Base-by-base conservation (phyloP, 53 echinoderm and acorn worm genomes). In the Echinarachnius parma region DNA sequence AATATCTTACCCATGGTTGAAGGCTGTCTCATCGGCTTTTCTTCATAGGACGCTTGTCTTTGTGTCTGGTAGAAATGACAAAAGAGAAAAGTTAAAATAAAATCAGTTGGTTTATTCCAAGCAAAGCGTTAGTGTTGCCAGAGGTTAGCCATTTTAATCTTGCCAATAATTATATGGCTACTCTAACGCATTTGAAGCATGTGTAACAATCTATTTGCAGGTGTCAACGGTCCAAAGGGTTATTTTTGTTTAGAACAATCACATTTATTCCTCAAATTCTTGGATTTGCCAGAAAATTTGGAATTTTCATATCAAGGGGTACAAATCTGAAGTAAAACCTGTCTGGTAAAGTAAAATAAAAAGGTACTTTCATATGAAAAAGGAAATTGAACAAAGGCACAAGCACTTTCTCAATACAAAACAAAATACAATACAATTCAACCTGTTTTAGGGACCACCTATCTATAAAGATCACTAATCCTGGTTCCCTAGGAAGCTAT, bases 1-100 rank as follows among this genome's bases (percentile, higher is more conserved):
- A n/a, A 13, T 5, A 27, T 64, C 78, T 53, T 64, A 78, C 78
- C 78, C 20, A 78, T 78, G 10, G 78, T 64, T 11, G 64, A 39
- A 15, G 78, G 78, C 28, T 64, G 63, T 42, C 78, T 36, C 34
- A 78, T 16, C 1, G 52, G 64, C 21, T 34, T 63, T 31, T 77
- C 77, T 25, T 75, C 75, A 60, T 75, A 59, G 7, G 30, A 23
- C 0, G 75, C 44, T 13, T 19, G 42, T 2, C 50, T 21, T 21
- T 36, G 78, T 30, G 32, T 53, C 63, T 63, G 34, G 7, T 36
- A 0, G 9, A n/a, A n/a, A n/a, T n/a, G n/a, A n/a, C n/a, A n/a
- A n/a, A n/a, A n/a, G n/a, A n/a, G n/a, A n/a, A n/a, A n/a, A n/a
- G n/a, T n/a, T n/a, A n/a, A n/a, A n/a, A n/a, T n/a, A n/a, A n/a